Evolutionary conservation across 2,888 invertebrate genomes (phyloP), one percentile per base, ranked within the genome.

Genomic region (Uropetala carovei): DNA sequence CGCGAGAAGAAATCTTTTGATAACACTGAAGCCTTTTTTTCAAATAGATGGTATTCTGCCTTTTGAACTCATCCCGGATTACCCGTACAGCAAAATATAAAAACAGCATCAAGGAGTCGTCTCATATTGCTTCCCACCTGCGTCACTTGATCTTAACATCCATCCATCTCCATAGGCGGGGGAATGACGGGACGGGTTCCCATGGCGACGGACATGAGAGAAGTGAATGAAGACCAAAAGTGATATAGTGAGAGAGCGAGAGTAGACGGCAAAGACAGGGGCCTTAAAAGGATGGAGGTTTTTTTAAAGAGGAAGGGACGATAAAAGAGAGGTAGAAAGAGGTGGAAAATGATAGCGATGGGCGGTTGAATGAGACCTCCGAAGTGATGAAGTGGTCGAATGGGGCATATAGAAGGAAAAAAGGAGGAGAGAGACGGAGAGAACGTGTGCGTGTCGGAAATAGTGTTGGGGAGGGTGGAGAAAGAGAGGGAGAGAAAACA

Each of bases 371-470:
- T 16, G 57, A 58, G 57, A 11, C 57, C 22, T 85, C 85, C 58
- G n/a, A 43, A 68, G 89, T 89, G 64, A 89, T 89, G 64, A 89
- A 89, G 89, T n/a, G 89, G 89, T 68, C 89, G 64, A 68, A 64
- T n/a, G 43, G 89, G 68, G n/a, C 22, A 43, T 1, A 43, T 43
- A 43, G 43, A 43, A 27, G 75, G 22, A 9, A 64, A 14, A 43
- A 59, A 30, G 27, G 59, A 59, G 16, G 22, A 86, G 58, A 86
- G 43, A 22, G 60, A 58, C 16, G 60, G 86, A 86, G 86, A 16
- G 89, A 89, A 89, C 64, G 64, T 64, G 64, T 89, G 43, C 43
- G 43, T 3, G 43, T 43, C 5, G 43, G 43, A 43, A 43, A 43
- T 43, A 43, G 43, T 43, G 43, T 13, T 75, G 75, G 75, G 5